These are phyloP conservation scores for Notodromas monacha DNA, from an alignment of 2,888 invertebrate genomes.

Conservation along the genomic window DNA sequence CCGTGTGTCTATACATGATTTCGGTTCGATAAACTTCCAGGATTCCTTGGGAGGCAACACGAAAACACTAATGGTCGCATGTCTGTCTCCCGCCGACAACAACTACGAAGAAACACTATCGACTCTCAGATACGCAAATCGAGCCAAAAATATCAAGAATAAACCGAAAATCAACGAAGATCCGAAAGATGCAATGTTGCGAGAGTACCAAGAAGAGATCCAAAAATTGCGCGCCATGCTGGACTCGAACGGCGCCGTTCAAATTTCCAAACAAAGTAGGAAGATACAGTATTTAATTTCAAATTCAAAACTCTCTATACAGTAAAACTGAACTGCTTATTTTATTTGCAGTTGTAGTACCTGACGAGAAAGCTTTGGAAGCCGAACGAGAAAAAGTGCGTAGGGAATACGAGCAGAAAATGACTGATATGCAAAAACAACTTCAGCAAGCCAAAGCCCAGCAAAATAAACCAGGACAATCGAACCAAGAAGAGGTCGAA, in stretches of 20 bases:
- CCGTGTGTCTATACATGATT: no score
- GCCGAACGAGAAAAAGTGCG: conserved; percentile 17
- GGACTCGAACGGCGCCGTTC: no score
- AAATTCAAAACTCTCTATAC: no score
- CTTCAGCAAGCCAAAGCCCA: conserved; percentile 24
- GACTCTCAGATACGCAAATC: conserved; percentile 76
- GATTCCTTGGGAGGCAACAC: conserved; percentile 91
- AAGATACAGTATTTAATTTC: no score
- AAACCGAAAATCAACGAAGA: conserved; percentile 83
- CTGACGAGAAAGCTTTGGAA: conserved; percentile 11
- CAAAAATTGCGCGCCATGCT: conserved; percentile 27
- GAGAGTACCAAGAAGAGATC: conserved; percentile 56
- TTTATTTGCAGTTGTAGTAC: conserved; percentile 6
- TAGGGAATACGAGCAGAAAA: conserved; percentile 22
- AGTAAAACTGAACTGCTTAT: no score
- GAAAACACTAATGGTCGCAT: conserved; percentile 55
- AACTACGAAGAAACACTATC: conserved; percentile 94
- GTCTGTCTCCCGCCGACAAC: conserved; percentile 68
- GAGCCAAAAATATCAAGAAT: conserved; percentile 91
- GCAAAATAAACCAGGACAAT: no score
- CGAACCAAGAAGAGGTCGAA: conserved; percentile 24
- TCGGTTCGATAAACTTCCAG: no score
- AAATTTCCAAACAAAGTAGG: no score
- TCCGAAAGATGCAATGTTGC: conserved; percentile 55
- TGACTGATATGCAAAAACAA: conserved; percentile 20